A percentile compares a stretch with the other conserved stretches of the same genome.
Evolutionary conservation across 2,797 vertebrate genomes (phyloP).

Genomic region (Lycodopsis pacificus): DNA sequence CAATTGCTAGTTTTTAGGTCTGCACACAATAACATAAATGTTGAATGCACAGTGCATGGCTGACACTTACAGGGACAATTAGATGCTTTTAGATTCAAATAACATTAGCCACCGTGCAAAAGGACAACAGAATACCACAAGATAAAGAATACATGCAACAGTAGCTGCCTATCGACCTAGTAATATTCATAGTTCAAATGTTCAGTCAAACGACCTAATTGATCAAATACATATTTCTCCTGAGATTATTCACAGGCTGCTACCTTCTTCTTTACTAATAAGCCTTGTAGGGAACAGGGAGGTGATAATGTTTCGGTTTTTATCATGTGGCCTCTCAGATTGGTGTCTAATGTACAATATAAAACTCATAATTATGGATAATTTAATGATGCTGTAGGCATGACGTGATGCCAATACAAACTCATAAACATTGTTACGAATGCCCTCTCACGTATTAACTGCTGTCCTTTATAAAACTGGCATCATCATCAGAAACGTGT

Average conservation of each 20-base stretch:
- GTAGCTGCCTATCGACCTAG: neutral
- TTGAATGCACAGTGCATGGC: slow-evolving; percentile 5
- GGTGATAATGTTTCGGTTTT: neutral
- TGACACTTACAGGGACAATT: slow-evolving; percentile 28
- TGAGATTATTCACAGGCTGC: slow-evolving; percentile 1
- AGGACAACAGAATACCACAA: slow-evolving; percentile 4
- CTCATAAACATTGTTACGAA: slow-evolving; percentile 13
- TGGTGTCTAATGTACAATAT: neutral
- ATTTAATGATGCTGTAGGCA: slow-evolving; percentile 12
- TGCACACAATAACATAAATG: slow-evolving; percentile 18
- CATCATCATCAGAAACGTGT: slow-evolving; percentile 16
- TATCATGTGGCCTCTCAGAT: neutral
- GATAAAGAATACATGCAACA: neutral
- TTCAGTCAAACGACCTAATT: neutral
- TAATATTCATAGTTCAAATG: neutral
- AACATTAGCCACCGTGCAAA: neutral
- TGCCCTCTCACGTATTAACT: slow-evolving; percentile 17
- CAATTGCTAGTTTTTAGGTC: slow-evolving; percentile 26
- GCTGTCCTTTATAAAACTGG: slow-evolving; percentile 29
- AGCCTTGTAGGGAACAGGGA: neutral
- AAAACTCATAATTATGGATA: slow-evolving; percentile 23
- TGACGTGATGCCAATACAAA: slow-evolving; percentile 16
- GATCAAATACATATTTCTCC: neutral
- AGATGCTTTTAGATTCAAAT: slow-evolving; percentile 9
- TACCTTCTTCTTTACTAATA: neutral